Base-by-base conservation (phyloP, 2,797 vertebrate species). In the Scolopax bukidnonensis region DNA sequence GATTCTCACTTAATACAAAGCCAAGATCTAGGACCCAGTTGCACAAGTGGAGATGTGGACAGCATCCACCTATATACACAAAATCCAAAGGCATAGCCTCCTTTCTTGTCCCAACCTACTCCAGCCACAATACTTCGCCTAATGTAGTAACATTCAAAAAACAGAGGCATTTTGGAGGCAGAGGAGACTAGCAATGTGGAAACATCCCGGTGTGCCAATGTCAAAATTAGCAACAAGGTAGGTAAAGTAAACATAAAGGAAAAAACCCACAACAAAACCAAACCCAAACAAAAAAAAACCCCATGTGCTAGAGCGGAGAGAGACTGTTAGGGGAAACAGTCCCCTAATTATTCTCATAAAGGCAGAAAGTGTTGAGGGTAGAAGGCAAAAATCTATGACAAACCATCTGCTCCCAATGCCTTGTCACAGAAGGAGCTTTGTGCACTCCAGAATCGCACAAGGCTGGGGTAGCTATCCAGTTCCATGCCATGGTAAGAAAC, bases 401-500 rank as follows among this genome's bases (percentile, higher is more conserved):
- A 81, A 20, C 23, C 0, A 12, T 11, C 40, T 43, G 51, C 36
- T 53, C 23, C 23, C 14, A 33, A 1, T 1, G 7, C 40, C 20
- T 14, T 11, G 16, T 18, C 27, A 43, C 18, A 51, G 70, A 74
- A 67, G 5, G 25, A 67, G 43, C 11, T 53, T 21, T 48, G 47
- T 3, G 25, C 2, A 0, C 33, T 61, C 21, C 51, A 41, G 30
- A 61, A 43, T 1, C 10, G 17, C 10, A 25, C 0, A 2, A n/a
- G 9, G 4, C 18, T 11, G 19, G 5, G 36, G 16, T 3, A 48
- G 19, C 54, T 5, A 12, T 14, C 14, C 23, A 15, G 16, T 28
- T 24, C 8, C 10, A 19, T 1, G 20, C 5, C 16, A 23, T 0
- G 6, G 33, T 21, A 21, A 45, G 28, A 41, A 43, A 27, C 16